A percentile compares a stretch with the other conserved stretches of the same genome.
Conservation (phyloP, 2,113 vertebrate genomes). For the Cephalopterus ornatus region DNA sequence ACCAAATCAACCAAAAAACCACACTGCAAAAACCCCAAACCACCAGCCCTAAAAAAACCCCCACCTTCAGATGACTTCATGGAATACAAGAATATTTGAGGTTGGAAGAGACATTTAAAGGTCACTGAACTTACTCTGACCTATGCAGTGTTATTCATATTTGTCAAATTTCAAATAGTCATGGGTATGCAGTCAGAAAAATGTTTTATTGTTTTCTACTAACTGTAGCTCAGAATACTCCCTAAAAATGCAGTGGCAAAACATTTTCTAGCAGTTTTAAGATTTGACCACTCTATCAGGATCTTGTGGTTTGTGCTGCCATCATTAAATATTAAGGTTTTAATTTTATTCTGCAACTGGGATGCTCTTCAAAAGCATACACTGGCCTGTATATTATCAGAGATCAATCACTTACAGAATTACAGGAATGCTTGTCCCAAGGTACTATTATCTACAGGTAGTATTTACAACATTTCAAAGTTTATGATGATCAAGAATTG, state of each 20-base stretch:
- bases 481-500: not conserved
- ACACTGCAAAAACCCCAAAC: not conserved
- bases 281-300: not conserved
- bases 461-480: not conserved
- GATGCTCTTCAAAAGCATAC: not conserved
- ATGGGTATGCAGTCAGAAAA: not conserved
- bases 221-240: not conserved
- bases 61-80: not conserved
- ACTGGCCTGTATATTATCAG: not conserved
- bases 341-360: not conserved
- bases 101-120: not conserved
- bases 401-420: not conserved
- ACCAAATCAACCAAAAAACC: not conserved
- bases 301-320: not conserved
- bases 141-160: not conserved
- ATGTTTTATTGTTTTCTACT: not conserved
- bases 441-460: not conserved
- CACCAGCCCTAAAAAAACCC: not conserved
- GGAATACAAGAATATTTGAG: not conserved
- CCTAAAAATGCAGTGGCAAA: not conserved
- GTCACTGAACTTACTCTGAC: not conserved
- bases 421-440: not conserved
- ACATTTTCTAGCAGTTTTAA: not conserved
- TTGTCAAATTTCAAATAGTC: not conserved
- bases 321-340: not conserved